phyloP scores from a whole-genome alignment of 2,888 invertebrate genomes.

The Chalcosyrphus nemorum region DNA sequence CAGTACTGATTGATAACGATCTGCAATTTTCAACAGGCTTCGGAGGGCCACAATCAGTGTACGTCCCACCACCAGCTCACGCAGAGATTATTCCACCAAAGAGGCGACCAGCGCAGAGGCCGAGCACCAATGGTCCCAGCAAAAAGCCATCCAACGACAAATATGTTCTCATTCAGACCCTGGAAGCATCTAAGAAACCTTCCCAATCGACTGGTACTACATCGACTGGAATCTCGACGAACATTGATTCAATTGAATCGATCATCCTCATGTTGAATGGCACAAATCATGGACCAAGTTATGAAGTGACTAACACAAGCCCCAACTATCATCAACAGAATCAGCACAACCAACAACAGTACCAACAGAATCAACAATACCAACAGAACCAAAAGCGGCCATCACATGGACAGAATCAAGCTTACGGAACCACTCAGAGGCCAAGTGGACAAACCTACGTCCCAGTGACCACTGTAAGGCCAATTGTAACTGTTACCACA shows the following conservation, averaged over 20 bases:
- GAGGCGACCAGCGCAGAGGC: slow-evolving; percentile 84
- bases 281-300: slow-evolving; percentile 80
- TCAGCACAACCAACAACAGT: too few relatives aligned
- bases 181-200: slow-evolving; percentile 74
- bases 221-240: slow-evolving; percentile 79
- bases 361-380: too few relatives aligned
- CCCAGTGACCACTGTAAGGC: slow-evolving; percentile 32
- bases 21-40: slow-evolving; percentile 83
- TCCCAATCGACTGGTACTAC: slow-evolving; percentile 75
- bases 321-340: slow-evolving; percentile 58
- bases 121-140: slow-evolving; percentile 76
- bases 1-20: slow-evolving; percentile 85
- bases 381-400: too few relatives aligned
- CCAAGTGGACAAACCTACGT: slow-evolving; percentile 30
- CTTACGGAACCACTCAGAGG: slow-evolving; percentile 77
- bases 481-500: slow-evolving; percentile 53
- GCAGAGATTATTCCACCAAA: slow-evolving; percentile 79
- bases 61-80: slow-evolving; percentile 77
- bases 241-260: slow-evolving; percentile 84
- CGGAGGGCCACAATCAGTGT: slow-evolving; percentile 81
- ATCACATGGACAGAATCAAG: slow-evolving; percentile 74
- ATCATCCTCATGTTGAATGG: slow-evolving; percentile 87
- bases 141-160: slow-evolving; percentile 84
- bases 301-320: slow-evolving; percentile 75
- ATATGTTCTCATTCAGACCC: slow-evolving; percentile 78